Base-by-base conservation (phyloP, 2,797 vertebrate genomes). In the Coluber constrictor region DNA sequence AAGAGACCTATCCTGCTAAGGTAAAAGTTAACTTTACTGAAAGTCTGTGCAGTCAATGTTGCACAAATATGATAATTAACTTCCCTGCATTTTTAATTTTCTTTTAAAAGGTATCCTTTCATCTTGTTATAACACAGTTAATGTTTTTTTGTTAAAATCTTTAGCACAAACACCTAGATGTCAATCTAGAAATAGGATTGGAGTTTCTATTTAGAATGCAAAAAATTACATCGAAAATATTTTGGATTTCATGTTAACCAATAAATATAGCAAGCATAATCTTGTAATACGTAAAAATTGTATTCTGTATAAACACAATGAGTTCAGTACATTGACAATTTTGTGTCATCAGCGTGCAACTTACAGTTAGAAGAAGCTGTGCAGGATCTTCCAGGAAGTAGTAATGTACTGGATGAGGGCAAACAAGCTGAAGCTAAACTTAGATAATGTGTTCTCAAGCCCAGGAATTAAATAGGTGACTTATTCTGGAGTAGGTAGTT, bases 1-100 rank as follows among this genome's bases (percentile, higher is more conserved):
- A 99, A 94, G 99, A 99, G 97, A 98, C 98, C 93, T 99, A 98
- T 96, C 98, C 99, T 92, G 99, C 99, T 61, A 99, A 99, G 98
- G 99, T 99, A 96, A 95, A 63, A 83, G 1, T 0, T 54, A 56
- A 1, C 16, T 96, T 95, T 4, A n/a, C 90, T 5, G 18, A 92
- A 92, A 43, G 13, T 87, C 6, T 93, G 32, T 0, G 25, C 29
- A 5, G 27, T 1, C 59, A 89, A 37, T 61, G 1, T 4, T 89
- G 88, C 90, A 90, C 16, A 91, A 5, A 4, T 29, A 51, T 37
- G 9, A n/a, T 54, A 90, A 27, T 56, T 88, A 12, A 29, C 8
- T 51, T 43, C 20, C 54, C 18, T 55, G 12, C 9, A 18, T 60
- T 90, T 60, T 20, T 47, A 56, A 83, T 20, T 60, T 27, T 88